These are phyloP conservation scores for Heliothis subflexa DNA, from an alignment of 1,140 invertebrate genomes.

Conservation along the genomic window DNA sequence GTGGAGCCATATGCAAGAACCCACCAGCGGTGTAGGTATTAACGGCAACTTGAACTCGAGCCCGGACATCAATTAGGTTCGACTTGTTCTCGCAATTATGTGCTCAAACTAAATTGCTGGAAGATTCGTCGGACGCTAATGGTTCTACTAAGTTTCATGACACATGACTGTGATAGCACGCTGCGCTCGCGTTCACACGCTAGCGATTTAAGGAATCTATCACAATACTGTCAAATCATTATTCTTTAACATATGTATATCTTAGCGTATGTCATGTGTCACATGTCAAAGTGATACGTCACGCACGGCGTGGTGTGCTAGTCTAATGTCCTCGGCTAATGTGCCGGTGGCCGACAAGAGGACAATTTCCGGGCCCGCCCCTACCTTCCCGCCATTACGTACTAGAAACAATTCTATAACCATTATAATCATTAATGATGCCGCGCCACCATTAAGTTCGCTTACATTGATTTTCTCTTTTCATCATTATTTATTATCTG, in stretches of 20 bases:
- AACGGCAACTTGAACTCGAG: constrained; percentile 72
- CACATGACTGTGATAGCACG: constrained; percentile 62
- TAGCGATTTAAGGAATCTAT: constrained; percentile 50
- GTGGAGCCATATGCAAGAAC: constrained; percentile 53
- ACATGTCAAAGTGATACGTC: constrained; percentile 74
- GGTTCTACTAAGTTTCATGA: constrained; percentile 70
- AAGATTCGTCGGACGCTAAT: constrained; percentile 83
- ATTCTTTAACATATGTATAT: constrained; percentile 45
- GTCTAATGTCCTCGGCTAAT: constrained; percentile 81
- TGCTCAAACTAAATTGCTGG: constrained; percentile 83
- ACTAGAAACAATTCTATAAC: constrained; percentile 80
- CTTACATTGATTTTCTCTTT: constrained; percentile 66
- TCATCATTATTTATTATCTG: constrained; percentile 59
- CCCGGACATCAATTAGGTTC: constrained; percentile 81
- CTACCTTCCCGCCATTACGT: constrained; percentile 77
- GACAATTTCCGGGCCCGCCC: constrained; percentile 82
- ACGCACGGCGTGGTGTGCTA: constrained; percentile 65
- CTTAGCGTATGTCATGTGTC: constrained; percentile 54
- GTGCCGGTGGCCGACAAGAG: constrained; percentile 77
- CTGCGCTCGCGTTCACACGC: constrained; percentile 69
- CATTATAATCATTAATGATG: constrained; percentile 80
- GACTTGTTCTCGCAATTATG: constrained; percentile 84
- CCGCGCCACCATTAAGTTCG: constrained; percentile 54
- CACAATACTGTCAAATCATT: constrained; percentile 59
- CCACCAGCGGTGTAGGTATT: constrained; percentile 48